Conservation (phyloP, 2,113 vertebrate species). For the Cyrtonyx montezumae region DNA sequence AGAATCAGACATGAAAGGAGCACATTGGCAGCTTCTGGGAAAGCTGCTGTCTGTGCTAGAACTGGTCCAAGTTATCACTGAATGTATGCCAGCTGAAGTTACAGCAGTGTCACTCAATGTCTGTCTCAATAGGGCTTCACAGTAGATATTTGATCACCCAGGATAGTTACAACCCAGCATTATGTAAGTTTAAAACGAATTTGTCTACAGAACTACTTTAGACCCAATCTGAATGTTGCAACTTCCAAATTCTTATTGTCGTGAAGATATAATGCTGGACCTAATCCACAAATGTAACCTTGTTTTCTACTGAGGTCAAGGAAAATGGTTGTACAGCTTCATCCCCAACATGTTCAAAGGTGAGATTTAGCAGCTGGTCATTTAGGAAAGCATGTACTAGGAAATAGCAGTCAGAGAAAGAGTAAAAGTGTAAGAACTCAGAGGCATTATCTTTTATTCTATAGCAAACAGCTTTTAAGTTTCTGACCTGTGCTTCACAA, state of each 20-base stretch:
- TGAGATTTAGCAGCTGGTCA: background rate
- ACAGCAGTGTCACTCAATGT: background rate
- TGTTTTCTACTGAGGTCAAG: background rate
- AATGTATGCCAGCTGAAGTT: background rate
- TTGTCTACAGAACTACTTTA: background rate
- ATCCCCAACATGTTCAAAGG: background rate
- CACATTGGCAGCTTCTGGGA: background rate
- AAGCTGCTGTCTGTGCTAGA: background rate
- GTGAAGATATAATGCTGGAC: background rate
- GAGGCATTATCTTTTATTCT: background rate
- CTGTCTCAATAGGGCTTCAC: background rate
- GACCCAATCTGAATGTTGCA: background rate
- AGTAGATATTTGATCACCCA: background rate
- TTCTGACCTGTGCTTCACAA: background rate
- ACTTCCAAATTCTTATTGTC: background rate
- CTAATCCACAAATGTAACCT: background rate
- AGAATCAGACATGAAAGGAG: background rate
- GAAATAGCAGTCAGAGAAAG: background rate
- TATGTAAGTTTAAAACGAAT: background rate
- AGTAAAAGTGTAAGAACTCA: background rate
- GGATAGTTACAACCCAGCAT: background rate
- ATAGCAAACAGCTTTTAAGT: background rate
- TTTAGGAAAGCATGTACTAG: background rate
- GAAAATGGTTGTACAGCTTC: background rate
- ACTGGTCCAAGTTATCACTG: background rate